Evolutionary conservation across 2,113 vertebrate species (phyloP), one percentile per base, ranked within the genome.

Genomic region (Vulpes ferrilata): DNA sequence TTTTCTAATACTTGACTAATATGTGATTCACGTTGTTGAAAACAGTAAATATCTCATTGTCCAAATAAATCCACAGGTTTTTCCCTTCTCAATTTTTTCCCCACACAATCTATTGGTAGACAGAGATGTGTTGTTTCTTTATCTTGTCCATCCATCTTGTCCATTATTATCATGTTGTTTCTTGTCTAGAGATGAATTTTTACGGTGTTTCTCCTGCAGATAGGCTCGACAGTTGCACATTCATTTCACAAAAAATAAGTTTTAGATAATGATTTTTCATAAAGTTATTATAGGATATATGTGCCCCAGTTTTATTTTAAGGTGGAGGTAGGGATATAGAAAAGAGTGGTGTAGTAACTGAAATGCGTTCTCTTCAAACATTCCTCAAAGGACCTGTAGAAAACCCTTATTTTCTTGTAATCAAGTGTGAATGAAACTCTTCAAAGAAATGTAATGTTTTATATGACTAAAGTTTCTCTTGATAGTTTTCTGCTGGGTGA

Each of bases 181-280:
- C 43, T 86, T 93, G 10, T 67, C 48, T 20, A 92, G 57, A 85
- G 48, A 53, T 62, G 6, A 16, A 12, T 88, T 85, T 96, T 83
- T 78, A 23, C 5, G 38, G 25, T 53, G 7, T 27, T 94, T 93
- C 43, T 97, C 27, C 12, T 73, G 32, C 3, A 79, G n/a, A 22
- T 11, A 88, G 11, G 5, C n/a, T 95, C 27, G 43, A 19, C 5
- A 73, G 59, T 6, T 91, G 16, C 13, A 32, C 5, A 35, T 38
- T 88, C 2, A 88, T 88, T 92, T 95, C 81, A 90, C 22, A 79
- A 88, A 96, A 96, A 55, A 73, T 73, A 35, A 79, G 2, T 80
- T 71, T 76, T 95, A 64, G 59, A 85, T 51, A 17, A 79, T 95
- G 19, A 59, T 59, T 95, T 95, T 88, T 60, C 30, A 12, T 91